These are phyloP conservation scores for Chaetodon auriga DNA, from an alignment of 2,113 vertebrate genomes.

Conservation along the genomic window DNA sequence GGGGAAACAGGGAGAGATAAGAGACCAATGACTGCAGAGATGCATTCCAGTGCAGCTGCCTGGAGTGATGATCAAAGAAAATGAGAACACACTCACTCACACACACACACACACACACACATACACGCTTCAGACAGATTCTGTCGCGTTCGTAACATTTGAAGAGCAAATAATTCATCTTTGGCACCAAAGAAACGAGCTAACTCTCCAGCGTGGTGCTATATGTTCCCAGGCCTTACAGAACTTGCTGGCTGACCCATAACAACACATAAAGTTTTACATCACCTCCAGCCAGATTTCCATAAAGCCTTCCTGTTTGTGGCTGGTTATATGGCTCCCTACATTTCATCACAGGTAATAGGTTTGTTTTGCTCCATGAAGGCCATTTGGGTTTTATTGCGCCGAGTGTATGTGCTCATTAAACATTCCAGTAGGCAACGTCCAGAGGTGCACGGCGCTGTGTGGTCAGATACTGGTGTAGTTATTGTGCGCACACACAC, in stretches of 20 bases:
- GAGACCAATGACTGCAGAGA: slow-evolving; percentile 43
- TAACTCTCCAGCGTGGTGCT: slow-evolving; percentile 12
- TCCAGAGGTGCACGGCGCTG: slow-evolving; percentile 19
- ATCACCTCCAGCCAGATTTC: slow-evolving; percentile 45
- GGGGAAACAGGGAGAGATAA: slow-evolving; percentile 46
- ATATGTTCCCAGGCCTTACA: slow-evolving; percentile 15
- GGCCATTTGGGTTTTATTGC: slow-evolving; percentile 46
- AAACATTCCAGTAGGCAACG: slow-evolving; percentile 43
- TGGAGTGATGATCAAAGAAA: slow-evolving; percentile 67
- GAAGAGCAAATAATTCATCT: slow-evolving; percentile 27
- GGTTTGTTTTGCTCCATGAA: slow-evolving; percentile 53
- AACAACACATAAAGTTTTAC: slow-evolving; percentile 24
- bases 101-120: slow-evolving; percentile 1
- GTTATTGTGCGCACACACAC: not conserved
- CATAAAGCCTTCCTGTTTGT: slow-evolving; percentile 24
- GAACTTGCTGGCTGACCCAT: slow-evolving; percentile 16
- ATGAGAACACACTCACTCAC: slow-evolving; percentile 29
- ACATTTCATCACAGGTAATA: slow-evolving; percentile 53
- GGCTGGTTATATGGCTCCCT: slow-evolving; percentile 29
- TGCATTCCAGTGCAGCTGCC: slow-evolving; percentile 44
- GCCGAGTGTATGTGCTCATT: slow-evolving; percentile 36
- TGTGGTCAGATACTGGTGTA: slow-evolving; percentile 37
- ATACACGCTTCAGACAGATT: not conserved
- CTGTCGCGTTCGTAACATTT: slow-evolving; percentile 19
- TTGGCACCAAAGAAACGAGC: slow-evolving; percentile 23